phyloP scores from a whole-genome alignment of 2,797 vertebrate genomes.

The Novumbra hubbsi region DNA sequence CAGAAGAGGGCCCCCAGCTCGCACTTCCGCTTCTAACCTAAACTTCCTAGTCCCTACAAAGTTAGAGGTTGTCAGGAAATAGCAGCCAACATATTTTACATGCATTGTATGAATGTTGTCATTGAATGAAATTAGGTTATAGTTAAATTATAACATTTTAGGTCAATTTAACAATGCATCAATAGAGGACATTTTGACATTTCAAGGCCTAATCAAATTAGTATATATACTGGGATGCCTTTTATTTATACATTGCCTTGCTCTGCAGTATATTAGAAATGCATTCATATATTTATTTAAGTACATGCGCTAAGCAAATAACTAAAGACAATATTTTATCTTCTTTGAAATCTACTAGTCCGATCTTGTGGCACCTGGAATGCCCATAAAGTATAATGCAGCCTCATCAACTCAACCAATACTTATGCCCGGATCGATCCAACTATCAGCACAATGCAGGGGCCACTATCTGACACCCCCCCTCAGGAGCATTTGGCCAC shows the following conservation, averaged over 20 bases:
- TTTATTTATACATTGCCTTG: neutral
- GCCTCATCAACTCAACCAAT: constrained; percentile 23
- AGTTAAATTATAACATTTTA: neutral
- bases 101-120: neutral
- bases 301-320: neutral
- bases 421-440: constrained; percentile 36
- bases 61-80: neutral
- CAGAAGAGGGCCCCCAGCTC: constrained; percentile 47
- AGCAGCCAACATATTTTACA: neutral
- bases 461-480: constrained; percentile 16
- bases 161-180: neutral
- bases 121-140: neutral
- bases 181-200: neutral
- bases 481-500: neutral
- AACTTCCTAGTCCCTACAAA: constrained; percentile 11
- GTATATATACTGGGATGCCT: neutral
- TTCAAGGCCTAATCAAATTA: neutral
- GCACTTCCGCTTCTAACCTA: constrained; percentile 48
- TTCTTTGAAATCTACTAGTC: neutral
- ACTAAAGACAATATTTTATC: neutral
- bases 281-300: neutral
- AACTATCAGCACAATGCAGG: constrained; percentile 27
- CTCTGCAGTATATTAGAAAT: neutral
- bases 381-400: constrained; percentile 28
- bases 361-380: constrained; percentile 21